Evolutionary conservation across 2,113 vertebrate species (phyloP), one percentile per base, ranked within the genome.

Genomic region (Pelecanus crispus): DNA sequence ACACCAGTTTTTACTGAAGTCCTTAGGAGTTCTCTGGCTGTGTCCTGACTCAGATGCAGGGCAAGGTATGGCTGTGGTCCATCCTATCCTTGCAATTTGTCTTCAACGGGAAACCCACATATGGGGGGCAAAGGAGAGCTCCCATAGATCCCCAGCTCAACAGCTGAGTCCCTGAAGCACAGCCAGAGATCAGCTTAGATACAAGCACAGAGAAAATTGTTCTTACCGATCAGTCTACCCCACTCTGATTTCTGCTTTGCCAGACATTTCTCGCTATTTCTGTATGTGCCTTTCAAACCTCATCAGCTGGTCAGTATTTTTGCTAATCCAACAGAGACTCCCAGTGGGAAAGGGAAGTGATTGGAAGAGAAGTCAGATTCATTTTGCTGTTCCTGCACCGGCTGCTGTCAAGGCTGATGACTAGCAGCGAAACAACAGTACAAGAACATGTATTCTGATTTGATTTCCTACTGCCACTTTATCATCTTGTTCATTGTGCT

Each of bases 271-370:
- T 40, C 68, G 26, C 55, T 88, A 31, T 77, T 80, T 62, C 32
- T 80, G 4, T 87, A 53, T 25, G 20, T 53, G 38, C 58, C 32
- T 93, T 94, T 83, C 79, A 92, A 53, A 70, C 75, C 32, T 59
- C 86, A 44, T 78, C 71, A 58, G 18, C 3, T 88, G 94, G 88
- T 34, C 90, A 71, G 59, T 73, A 59, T 10, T 92, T 91, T 88
- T 94, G 88, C 67, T 88, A 92, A 71, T 86, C 67, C 88, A 83
- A 74, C 55, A 94, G 79, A 92, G 73, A 93, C 63, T 96, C 90
- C 88, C 92, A 78, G 90, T 62, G 67, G 90, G 91, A 95, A 81
- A 49, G 29, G 22, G 50, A 56, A 88, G 58, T 42, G 74, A 61
- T 11, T 92, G 85, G 74, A 86, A 88, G 49, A 61, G 40, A 88